Conservation (phyloP, 2,113 vertebrate species). For the Hypomesus transpacificus region DNA sequence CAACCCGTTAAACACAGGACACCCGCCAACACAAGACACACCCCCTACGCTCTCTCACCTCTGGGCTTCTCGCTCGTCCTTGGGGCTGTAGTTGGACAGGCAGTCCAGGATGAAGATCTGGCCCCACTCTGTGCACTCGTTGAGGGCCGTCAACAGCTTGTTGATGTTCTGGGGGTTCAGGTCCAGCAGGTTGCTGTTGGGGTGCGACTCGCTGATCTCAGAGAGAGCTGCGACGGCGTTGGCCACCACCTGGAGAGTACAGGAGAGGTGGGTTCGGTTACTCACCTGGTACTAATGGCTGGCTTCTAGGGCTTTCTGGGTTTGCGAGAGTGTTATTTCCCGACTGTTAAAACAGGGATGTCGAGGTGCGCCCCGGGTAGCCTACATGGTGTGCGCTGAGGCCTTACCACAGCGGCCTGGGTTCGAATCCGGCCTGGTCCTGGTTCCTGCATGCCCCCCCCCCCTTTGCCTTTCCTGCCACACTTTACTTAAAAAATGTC, state of each 20-base stretch:
- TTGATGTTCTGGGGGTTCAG: constrained; percentile 99
- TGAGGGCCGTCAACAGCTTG: constrained; percentile 94
- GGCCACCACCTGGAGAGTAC: constrained; percentile 84
- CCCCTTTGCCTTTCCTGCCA: too few relatives aligned
- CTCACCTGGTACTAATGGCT: background rate
- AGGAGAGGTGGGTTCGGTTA: background rate
- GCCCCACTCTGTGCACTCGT: constrained; percentile 98
- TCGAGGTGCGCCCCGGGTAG: too few relatives aligned
- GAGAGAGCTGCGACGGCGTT: constrained; percentile 96
- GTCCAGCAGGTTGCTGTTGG: constrained; percentile 98
- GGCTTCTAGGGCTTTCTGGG: too few relatives aligned
- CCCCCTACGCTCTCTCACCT: constrained; percentile 69
- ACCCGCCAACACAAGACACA: too few relatives aligned
- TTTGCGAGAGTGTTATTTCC: too few relatives aligned
- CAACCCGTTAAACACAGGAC: too few relatives aligned
- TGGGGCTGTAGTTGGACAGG: constrained; percentile 97
- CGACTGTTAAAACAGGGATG: too few relatives aligned
- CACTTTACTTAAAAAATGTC: background rate
- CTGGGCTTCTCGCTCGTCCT: constrained; percentile 96
- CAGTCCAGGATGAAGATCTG: constrained; percentile 99
- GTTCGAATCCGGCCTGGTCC: too few relatives aligned
- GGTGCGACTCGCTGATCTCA: constrained; percentile 97
- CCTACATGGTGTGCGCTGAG: too few relatives aligned
- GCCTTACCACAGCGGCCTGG: too few relatives aligned
- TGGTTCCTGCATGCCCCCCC: too few relatives aligned